Percentiles rank a stretch among this genome's conserved stretches.
Conservation (phyloP, 2,113 vertebrate genomes). For the Gopherus evgoodei region DNA sequence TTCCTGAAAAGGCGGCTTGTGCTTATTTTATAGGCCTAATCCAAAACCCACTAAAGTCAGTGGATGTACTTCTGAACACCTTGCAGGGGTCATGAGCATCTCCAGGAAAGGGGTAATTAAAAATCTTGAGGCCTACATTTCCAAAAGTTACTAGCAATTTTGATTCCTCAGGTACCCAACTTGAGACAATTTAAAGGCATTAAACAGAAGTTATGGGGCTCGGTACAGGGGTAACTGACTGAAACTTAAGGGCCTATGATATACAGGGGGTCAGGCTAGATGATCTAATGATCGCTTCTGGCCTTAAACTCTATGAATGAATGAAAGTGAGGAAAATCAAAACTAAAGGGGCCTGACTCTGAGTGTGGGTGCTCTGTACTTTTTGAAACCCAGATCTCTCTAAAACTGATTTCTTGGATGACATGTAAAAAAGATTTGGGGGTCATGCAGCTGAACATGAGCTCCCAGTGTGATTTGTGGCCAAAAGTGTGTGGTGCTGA, state of each 20-base stretch:
- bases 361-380: constrained; percentile 31
- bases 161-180: constrained; percentile 40
- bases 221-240: too few relatives aligned
- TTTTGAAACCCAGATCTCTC: constrained; percentile 6
- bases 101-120: constrained; percentile 51
- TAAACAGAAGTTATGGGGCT: too few relatives aligned
- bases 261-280: too few relatives aligned
- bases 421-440: too few relatives aligned
- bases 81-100: neutral
- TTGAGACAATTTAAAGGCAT: constrained; percentile 11
- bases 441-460: too few relatives aligned
- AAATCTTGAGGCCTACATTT: constrained; percentile 57
- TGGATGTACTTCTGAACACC: neutral
- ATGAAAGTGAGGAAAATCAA: constrained; percentile 17
- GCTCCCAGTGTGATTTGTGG: too few relatives aligned
- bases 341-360: neutral
- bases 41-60: constrained; percentile 7
- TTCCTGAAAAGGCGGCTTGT: neutral
- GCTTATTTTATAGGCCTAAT: constrained; percentile 30
- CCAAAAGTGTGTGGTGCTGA: too few relatives aligned
- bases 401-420: constrained; percentile 1
- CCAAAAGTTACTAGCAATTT: constrained; percentile 25
- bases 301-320: too few relatives aligned
- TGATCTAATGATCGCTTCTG: too few relatives aligned
- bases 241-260: too few relatives aligned